Evolutionary conservation across 2,888 invertebrate species (phyloP).

Genomic region (Tetragonula carbonaria): DNA sequence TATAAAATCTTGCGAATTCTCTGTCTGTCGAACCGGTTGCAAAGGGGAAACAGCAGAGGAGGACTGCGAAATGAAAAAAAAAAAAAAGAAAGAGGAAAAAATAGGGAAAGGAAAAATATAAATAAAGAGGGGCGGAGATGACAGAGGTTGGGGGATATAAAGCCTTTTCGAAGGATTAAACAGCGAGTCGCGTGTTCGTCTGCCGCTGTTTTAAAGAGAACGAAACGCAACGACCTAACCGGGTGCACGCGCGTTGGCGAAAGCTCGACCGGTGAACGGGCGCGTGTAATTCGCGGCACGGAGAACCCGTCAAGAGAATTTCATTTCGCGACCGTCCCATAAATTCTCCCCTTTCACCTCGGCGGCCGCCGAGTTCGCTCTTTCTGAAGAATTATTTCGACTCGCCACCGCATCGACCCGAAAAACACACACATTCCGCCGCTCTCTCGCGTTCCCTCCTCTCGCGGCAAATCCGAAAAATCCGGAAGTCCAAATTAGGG

Average conservation of each 20-base stretch:
- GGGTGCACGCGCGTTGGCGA: background rate
- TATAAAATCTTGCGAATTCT: conserved; percentile 67
- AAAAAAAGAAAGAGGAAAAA: background rate
- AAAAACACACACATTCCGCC: background rate
- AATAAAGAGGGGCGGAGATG: background rate
- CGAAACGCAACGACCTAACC: background rate
- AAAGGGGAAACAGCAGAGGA: background rate
- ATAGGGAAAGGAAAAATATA: background rate
- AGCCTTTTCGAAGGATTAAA: conserved; percentile 37
- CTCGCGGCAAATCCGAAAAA: background rate
- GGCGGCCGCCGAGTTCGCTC: background rate
- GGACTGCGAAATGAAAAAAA: background rate
- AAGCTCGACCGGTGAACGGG: conserved; percentile 1
- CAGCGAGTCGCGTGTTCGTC: conserved; percentile 15
- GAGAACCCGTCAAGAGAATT: conserved; percentile 38
- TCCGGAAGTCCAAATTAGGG: background rate
- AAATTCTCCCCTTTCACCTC: conserved; percentile 37
- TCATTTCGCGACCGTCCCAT: conserved; percentile 36
- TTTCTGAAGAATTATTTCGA: conserved; percentile 47
- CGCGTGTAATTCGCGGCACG: conserved; percentile 35
- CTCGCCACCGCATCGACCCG: background rate
- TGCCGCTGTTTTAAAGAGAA: background rate
- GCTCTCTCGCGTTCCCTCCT: too few species aligned
- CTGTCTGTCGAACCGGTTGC: background rate
- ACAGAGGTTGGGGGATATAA: conserved; percentile 6